Evolutionary conservation across 2,797 vertebrate species (phyloP).

Genomic region (Triplophysa yarkandensis): DNA sequence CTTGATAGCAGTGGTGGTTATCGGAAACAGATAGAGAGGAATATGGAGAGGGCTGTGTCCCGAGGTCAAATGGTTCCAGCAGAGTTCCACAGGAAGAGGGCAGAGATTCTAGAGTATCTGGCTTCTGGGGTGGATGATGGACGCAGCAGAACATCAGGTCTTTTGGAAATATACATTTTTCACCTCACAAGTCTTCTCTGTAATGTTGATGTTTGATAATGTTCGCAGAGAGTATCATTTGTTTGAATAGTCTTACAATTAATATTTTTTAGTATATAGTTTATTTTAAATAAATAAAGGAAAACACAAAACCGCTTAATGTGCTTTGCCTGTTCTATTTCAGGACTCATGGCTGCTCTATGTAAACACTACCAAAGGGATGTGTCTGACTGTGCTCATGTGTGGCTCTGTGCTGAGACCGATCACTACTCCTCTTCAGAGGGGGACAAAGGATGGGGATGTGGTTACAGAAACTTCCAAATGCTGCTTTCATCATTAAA

Average conservation of each 20-base stretch:
- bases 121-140: slow-evolving; percentile 88
- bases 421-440: slow-evolving; percentile 88
- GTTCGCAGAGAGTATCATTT: too few species aligned
- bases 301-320: not conserved
- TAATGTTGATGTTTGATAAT: not conserved
- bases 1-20: slow-evolving; percentile 87
- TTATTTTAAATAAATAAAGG: not conserved
- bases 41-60: slow-evolving; percentile 85
- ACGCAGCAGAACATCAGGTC: slow-evolving; percentile 86
- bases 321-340: not conserved
- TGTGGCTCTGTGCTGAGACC: slow-evolving; percentile 86
- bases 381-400: slow-evolving; percentile 73
- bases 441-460: slow-evolving; percentile 93
- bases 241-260: too few species aligned
- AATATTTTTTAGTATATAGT: too few species aligned
- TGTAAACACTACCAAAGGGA: slow-evolving; percentile 79
- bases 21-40: slow-evolving; percentile 81
- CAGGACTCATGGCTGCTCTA: slow-evolving; percentile 82
- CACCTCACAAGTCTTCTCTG: not conserved
- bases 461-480: slow-evolving; percentile 95
- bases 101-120: slow-evolving; percentile 87
- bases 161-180: slow-evolving; percentile 24
- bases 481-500: slow-evolving; percentile 89
- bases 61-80: slow-evolving; percentile 82
- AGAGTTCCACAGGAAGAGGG: slow-evolving; percentile 85